These are phyloP conservation scores for Heliconius hewitsoni DNA, from an alignment of 1,140 invertebrate species.

Conservation along the genomic window DNA sequence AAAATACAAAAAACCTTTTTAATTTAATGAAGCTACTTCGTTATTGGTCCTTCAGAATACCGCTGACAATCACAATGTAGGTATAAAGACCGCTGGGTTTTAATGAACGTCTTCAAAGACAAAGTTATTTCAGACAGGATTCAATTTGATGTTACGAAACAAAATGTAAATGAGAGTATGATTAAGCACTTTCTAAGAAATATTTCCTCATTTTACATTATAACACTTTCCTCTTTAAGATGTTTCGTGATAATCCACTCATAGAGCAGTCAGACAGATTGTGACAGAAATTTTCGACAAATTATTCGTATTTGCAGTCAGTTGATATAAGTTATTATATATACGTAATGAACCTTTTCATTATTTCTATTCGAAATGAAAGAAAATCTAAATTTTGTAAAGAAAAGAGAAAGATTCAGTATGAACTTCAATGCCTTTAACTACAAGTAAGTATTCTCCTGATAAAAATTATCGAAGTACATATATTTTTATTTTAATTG, in stretches of 20 bases:
- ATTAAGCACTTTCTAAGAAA: slow-evolving; percentile 6
- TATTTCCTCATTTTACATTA: neutral
- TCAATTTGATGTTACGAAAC: slow-evolving; percentile 18
- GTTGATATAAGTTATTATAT: neutral
- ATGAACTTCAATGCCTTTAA: too few relatives aligned
- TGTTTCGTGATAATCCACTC: neutral
- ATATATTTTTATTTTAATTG: too few relatives aligned
- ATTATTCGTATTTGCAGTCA: neutral
- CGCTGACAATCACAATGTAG: neutral
- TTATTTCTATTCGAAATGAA: neutral
- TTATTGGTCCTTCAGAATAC: neutral
- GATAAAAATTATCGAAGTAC: too few relatives aligned
- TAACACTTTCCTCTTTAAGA: slow-evolving; percentile 4
- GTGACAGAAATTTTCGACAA: neutral
- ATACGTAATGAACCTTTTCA: neutral
- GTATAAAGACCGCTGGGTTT: neutral
- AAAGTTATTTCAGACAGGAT: slow-evolving; percentile 11
- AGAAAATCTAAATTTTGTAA: neutral
- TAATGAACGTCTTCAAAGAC: slow-evolving; percentile 21
- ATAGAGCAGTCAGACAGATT: neutral
- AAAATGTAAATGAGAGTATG: slow-evolving; percentile 15
- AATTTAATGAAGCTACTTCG: neutral
- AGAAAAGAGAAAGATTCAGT: too few relatives aligned
- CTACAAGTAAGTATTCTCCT: too few relatives aligned
- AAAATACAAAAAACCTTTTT: neutral